Base-by-base conservation (phyloP, 2,113 vertebrate species). In the Zapus hudsonius region DNA sequence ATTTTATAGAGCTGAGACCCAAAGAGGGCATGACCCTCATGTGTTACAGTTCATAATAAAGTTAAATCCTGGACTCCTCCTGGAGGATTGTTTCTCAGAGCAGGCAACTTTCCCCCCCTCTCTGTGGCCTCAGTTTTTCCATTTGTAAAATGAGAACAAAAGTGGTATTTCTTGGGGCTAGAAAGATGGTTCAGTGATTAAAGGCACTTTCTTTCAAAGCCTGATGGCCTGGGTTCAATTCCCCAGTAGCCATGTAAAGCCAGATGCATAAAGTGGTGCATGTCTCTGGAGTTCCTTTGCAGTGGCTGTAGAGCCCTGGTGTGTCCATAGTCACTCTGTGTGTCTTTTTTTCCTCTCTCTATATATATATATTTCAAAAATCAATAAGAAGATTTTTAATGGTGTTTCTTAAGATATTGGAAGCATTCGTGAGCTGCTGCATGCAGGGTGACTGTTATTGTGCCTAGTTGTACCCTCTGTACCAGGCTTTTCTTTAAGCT, bases 1-100 rank as follows among this genome's bases (percentile, higher is more conserved):
- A 42, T 1, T 87, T 72, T 23, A 17, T 91, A 15, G 93, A 87
- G 64, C 61, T 67, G 42, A 91, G 91, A 93, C 83, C 22, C 31
- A 64, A 1, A 63, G 11, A 93, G 42, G 75, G n/a, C 66, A 20
- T 52, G 20, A 20, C 7, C 20, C 86, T 5, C n/a, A 52, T 9
- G 55, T 4, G 10, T 40, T 7, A 87, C 27, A 94, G 87, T 81
- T 92, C 36, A 1, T 64, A 67, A 55, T 2, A 90, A 85, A 92
- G 20, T 76, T 33, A 40, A 63, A 57, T 76, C 40, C 1, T 17
- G 27, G 42, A n/a, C 0, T 84, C 23, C 38, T 59, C 20, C 36
- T 83, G 22, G 22, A 42, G 5, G 11, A 27, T 36, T 64, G 1
- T 80, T 75, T 2, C 87, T 44, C 36, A n/a, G 52, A 63, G 12